These are phyloP conservation scores for Eucriotettix oculatus DNA, from an alignment of 2,888 invertebrate genomes.

Conservation along the genomic window DNA sequence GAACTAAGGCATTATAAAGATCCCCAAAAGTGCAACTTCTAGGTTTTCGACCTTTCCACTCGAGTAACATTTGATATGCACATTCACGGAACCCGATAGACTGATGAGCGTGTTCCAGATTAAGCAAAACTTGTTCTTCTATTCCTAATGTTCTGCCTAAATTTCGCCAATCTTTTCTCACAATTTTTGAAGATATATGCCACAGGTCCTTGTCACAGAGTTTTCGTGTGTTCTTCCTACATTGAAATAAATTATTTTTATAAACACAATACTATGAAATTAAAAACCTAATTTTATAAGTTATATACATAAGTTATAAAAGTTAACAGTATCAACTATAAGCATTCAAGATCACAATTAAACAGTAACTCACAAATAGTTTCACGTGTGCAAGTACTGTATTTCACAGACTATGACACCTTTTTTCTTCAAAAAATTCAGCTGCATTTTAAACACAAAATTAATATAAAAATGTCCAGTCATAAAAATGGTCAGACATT, in stretches of 20 bases:
- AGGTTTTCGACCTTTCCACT: constrained; percentile 17
- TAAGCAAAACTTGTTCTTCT: constrained; percentile 15
- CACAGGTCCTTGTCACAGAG: constrained; percentile 16
- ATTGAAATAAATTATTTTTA: not conserved
- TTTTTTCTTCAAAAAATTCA: too few species aligned
- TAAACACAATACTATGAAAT: not conserved
- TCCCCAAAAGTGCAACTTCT: constrained; percentile 17
- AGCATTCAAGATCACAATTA: too few species aligned
- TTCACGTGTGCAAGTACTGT: too few species aligned
- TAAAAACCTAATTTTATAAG: not conserved
- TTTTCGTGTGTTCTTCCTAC: constrained; percentile 12
- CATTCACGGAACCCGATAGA: constrained; percentile 17
- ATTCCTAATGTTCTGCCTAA: constrained; percentile 16
- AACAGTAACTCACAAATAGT: too few species aligned
- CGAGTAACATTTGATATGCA: constrained; percentile 18
- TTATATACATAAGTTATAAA: not conserved
- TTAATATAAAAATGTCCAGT: too few species aligned
- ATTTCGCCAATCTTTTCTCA: constrained; percentile 15
- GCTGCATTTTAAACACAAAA: too few species aligned
- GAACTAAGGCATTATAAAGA: constrained; percentile 15
- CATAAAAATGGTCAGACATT: too few species aligned
- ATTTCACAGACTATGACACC: too few species aligned
- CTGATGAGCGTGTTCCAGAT: constrained; percentile 15
- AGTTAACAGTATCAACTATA: not conserved
- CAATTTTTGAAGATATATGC: constrained; percentile 15